phyloP scores from a whole-genome alignment of 2,888 invertebrate genomes.

The Drosophila prolongata region DNA sequence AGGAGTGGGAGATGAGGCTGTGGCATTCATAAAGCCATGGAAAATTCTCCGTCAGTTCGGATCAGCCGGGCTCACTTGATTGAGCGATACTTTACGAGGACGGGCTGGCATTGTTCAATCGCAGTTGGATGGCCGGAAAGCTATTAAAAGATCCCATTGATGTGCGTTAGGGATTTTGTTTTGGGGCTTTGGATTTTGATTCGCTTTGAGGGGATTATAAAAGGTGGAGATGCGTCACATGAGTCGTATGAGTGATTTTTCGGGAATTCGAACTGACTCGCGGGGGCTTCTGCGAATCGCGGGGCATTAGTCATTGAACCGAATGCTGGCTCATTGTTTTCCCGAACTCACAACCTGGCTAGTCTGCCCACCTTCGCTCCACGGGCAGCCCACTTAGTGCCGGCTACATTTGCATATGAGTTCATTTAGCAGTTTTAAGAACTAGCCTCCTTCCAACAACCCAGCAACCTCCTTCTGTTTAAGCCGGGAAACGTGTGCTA shows the following conservation, averaged over 20 bases:
- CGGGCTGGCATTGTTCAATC: conserved; percentile 45
- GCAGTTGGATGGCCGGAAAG: conserved; percentile 28
- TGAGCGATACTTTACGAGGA: conserved; percentile 73
- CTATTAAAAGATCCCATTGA: conserved; percentile 57
- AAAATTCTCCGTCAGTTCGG: conserved; percentile 28
- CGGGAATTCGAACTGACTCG: conserved; percentile 33
- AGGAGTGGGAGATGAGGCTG: conserved; percentile 22
- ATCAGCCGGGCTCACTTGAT: conserved; percentile 52
- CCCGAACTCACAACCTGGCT: conserved; percentile 3
- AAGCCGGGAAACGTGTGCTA: conserved; percentile 77
- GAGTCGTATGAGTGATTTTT: conserved; percentile 58
- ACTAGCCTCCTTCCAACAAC: conserved; percentile 64
- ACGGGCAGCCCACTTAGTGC: conserved; percentile 71
- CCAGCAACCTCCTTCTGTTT: conserved; percentile 54
- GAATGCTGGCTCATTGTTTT: conserved; percentile 7
- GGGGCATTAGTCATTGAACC: conserved; percentile 40
- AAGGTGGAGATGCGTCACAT: conserved; percentile 27
- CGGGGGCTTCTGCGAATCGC: conserved; percentile 22
- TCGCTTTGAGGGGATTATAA: conserved; percentile 59
- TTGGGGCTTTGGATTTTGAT: conserved; percentile 41
- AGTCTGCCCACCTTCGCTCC: conserved; percentile 35
- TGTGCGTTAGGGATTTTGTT: conserved; percentile 49
- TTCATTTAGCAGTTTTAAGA: conserved; percentile 76
- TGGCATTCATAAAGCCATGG: conserved; percentile 24
- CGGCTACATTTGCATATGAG: conserved; percentile 75